Evolutionary conservation across 1,140 invertebrate species (phyloP).

Genomic region (Phortica variegata): DNA sequence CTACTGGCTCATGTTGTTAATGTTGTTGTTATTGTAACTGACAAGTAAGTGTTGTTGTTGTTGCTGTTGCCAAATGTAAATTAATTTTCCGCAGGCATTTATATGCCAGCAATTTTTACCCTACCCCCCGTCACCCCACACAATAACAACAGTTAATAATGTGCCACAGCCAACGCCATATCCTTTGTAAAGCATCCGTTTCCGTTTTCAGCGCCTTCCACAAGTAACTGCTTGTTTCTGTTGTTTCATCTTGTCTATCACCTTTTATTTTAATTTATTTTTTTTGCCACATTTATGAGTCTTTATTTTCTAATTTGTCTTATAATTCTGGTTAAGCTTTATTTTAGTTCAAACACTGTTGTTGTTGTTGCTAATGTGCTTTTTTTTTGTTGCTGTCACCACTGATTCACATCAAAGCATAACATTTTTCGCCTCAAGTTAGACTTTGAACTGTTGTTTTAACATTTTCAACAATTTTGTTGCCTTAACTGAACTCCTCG

Average conservation of each 20-base stretch:
- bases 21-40: not conserved
- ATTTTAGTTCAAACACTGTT: not conserved
- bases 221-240: constrained; percentile 8
- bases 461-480: not conserved
- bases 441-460: constrained; percentile 36
- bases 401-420: constrained; percentile 36
- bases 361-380: constrained; percentile 38
- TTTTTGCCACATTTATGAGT: constrained; percentile 2
- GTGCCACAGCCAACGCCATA: no score
- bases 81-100: constrained; percentile 26
- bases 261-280: not conserved
- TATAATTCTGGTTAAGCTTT: not conserved
- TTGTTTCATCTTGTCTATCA: not conserved
- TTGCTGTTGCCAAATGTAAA: constrained; percentile 18
- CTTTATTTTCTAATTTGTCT: constrained; percentile 7
- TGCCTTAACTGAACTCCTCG: no score
- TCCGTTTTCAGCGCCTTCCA: no score
- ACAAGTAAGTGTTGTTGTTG: not conserved
- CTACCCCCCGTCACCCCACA: no score
- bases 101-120: no score
- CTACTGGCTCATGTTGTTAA: not conserved
- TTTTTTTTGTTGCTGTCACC: constrained; percentile 8
- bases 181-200: no score
- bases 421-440: constrained; percentile 33
- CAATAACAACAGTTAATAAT: no score